These are phyloP conservation scores for Bathynomus jamesi DNA, from an alignment of 1,140 invertebrate species.

Conservation along the genomic window DNA sequence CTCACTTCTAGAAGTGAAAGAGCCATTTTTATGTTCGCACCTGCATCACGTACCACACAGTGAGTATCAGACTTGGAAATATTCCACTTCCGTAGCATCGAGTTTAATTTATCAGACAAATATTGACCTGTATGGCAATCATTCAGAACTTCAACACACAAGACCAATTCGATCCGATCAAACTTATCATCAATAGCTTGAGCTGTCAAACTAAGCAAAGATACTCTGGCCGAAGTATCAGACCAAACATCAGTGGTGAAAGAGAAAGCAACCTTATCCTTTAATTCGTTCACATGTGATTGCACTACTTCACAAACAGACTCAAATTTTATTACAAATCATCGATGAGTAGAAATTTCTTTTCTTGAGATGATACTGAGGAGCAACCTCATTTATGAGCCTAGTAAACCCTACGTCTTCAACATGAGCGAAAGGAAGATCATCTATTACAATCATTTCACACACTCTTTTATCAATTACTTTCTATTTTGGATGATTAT, in stretches of 20 bases:
- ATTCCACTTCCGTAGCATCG: conserved; percentile 6
- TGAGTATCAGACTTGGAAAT: background rate
- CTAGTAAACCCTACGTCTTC: conserved; percentile 15
- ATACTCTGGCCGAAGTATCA: conserved; percentile 10
- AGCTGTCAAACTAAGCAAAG: conserved; percentile 18
- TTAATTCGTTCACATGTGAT: background rate
- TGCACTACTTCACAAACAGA: background rate
- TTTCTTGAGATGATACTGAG: conserved; percentile 14
- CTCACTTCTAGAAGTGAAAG: conserved; percentile 5
- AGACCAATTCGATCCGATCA: background rate
- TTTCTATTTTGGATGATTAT: background rate
- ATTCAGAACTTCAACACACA: background rate
- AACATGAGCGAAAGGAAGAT: too few species aligned
- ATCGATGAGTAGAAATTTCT: conserved; percentile 8
- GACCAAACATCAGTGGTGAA: conserved; percentile 18
- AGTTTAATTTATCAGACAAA: conserved; percentile 9
- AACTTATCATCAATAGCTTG: conserved; percentile 11
- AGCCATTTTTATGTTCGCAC: conserved; percentile 16
- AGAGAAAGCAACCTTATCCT: background rate
- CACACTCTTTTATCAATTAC: conserved; percentile 9
- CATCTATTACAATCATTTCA: conserved; percentile 11
- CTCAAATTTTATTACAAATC: conserved; percentile 12
- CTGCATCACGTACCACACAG: conserved; percentile 14
- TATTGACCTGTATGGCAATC: conserved; percentile 9
- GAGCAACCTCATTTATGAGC: conserved; percentile 4